A percentile compares a stretch with the other conserved stretches of the same genome.
phyloP scores from a whole-genome alignment of 2,113 vertebrate genomes.

The Pygoscelis antarcticus region DNA sequence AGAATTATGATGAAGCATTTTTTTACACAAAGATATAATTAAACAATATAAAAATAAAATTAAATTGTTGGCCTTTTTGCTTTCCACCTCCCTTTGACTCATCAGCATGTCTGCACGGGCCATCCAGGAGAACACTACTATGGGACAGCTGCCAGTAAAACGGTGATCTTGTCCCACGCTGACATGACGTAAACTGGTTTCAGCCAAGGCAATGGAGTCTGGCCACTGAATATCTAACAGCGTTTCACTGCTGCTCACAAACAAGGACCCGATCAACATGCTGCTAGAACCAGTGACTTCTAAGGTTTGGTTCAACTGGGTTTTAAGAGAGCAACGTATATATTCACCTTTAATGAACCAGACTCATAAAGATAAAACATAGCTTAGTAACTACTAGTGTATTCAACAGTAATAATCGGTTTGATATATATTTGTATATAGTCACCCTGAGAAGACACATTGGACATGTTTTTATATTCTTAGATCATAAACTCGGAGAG shows the following conservation, averaged over 20 bases:
- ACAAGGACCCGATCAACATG: neutral
- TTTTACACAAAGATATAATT: neutral
- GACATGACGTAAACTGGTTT: neutral
- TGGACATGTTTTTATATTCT: neutral
- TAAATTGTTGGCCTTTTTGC: neutral
- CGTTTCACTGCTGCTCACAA: neutral
- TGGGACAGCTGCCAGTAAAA: neutral
- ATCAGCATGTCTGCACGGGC: neutral
- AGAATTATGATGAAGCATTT: neutral
- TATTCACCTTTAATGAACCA: neutral
- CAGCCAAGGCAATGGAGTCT: neutral
- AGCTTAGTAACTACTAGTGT: neutral
- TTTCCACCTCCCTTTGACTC: neutral
- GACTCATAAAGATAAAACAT: neutral
- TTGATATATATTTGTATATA: neutral
- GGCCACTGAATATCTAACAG: neutral
- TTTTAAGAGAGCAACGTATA: neutral
- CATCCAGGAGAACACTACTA: neutral
- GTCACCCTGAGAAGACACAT: neutral
- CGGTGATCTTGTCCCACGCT: fast-evolving
- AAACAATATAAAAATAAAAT: neutral
- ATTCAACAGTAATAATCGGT: neutral
- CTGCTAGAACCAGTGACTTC: neutral
- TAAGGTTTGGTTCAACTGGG: neutral
- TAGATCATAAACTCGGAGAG: neutral